phyloP scores from a whole-genome alignment of 1,140 invertebrate species.

The Drosophila tristis region DNA sequence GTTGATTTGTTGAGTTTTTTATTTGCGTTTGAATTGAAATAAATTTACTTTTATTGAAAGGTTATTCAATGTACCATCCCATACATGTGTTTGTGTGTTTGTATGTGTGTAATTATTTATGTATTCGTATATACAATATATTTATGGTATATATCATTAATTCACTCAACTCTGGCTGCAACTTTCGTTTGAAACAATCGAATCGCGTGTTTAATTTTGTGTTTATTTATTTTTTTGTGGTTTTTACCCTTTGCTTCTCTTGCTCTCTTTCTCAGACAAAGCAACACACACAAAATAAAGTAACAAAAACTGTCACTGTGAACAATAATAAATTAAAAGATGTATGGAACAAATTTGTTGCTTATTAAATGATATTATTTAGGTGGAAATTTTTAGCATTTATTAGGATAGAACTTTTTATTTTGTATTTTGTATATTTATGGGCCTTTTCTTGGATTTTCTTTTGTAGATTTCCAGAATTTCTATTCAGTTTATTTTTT shows the following conservation, averaged over 20 bases:
- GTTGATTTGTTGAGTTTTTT: constrained; percentile 21
- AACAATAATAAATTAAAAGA: constrained; percentile 65
- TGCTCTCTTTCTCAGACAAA: constrained; percentile 24
- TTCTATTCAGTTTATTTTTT: constrained; percentile 6
- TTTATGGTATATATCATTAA: constrained; percentile 34
- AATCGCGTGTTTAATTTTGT: constrained; percentile 64
- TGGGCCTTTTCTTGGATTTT: constrained; percentile 5
- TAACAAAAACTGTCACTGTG: constrained; percentile 67
- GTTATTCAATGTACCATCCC: constrained; percentile 48
- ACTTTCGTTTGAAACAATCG: constrained; percentile 70
- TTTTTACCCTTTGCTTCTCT: constrained; percentile 48
- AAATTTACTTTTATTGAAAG: constrained; percentile 41
- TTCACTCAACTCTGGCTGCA: constrained; percentile 42
- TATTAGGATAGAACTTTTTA: constrained; percentile 7
- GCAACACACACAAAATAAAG: constrained; percentile 24
- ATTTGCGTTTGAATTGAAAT: constrained; percentile 24
- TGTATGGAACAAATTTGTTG: constrained; percentile 30
- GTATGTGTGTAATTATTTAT: neutral
- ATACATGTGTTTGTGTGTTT: constrained; percentile 1
- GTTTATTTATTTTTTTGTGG: constrained; percentile 20
- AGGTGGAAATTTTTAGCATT: constrained; percentile 20
- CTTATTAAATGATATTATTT: constrained; percentile 27
- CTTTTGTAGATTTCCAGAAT: constrained; percentile 9
- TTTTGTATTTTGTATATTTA: constrained; percentile 1
- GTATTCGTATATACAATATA: constrained; percentile 18